Conservation (phyloP, 2,797 vertebrate species). For the Lates japonicus region DNA sequence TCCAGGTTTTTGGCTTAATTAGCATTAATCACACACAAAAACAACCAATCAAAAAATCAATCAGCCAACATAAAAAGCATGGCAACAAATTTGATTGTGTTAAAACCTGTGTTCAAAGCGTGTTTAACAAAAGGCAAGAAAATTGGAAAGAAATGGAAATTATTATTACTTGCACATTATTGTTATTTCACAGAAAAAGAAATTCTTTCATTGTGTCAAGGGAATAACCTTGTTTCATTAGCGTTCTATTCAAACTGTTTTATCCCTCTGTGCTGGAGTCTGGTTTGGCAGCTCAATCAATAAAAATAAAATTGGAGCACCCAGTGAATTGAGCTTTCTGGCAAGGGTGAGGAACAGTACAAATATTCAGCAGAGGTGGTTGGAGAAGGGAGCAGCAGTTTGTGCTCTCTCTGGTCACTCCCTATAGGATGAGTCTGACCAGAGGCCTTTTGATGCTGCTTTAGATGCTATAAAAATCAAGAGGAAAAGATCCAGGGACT, state of each 20-base stretch:
- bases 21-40: not conserved
- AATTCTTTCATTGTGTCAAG: not conserved
- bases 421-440: not conserved
- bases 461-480: constrained; percentile 3
- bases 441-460: not conserved
- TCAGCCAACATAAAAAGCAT: not conserved
- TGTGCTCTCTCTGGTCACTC: not conserved
- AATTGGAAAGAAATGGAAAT: not conserved
- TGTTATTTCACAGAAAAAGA: not conserved
- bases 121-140: not conserved
- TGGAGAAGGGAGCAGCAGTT: constrained; percentile 7
- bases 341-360: not conserved
- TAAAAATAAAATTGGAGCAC: constrained; percentile 9
- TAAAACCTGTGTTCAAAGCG: not conserved
- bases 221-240: not conserved
- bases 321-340: not conserved
- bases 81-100: not conserved
- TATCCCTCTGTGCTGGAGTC: not conserved
- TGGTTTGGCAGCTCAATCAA: constrained; percentile 17
- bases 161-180: not conserved
- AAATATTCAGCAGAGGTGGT: not conserved
- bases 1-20: not conserved
- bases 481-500: not conserved
- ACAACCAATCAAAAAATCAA: not conserved
- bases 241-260: not conserved